phyloP scores from a whole-genome alignment of 2,113 vertebrate species.

The Monarcha castaneiventris region DNA sequence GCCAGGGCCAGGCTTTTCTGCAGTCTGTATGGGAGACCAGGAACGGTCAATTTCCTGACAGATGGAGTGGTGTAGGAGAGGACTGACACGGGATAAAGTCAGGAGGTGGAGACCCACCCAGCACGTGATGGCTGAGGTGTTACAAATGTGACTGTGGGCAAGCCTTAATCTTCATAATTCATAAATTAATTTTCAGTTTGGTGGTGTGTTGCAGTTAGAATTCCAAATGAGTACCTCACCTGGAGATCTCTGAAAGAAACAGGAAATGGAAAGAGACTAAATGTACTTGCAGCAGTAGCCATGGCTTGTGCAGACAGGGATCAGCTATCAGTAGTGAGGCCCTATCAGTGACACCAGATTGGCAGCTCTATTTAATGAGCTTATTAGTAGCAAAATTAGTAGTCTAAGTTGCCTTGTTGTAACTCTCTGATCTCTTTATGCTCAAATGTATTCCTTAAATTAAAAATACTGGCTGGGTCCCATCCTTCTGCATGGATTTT shows the following conservation, averaged over 20 bases:
- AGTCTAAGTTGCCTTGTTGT: neutral
- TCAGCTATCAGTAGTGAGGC: neutral
- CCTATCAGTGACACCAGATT: neutral
- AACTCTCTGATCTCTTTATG: neutral
- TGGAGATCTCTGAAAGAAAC: neutral
- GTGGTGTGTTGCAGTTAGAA: neutral
- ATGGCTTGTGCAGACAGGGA: neutral
- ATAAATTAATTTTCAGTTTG: neutral
- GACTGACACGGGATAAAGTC: neutral
- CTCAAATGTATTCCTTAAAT: neutral
- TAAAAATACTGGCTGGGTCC: neutral
- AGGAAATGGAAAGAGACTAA: neutral
- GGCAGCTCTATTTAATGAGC: neutral
- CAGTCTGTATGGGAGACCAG: neutral
- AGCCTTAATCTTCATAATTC: neutral
- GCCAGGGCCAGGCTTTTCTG: neutral
- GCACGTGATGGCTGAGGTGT: neutral
- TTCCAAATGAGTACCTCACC: neutral
- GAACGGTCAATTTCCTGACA: neutral
- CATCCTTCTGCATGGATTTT: neutral
- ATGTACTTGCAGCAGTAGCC: neutral
- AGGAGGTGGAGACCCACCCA: neutral
- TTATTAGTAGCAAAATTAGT: neutral
- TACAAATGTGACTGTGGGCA: neutral
- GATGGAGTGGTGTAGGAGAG: neutral